Evolutionary conservation across 2,113 vertebrate species (phyloP).

Genomic region (Rhabdornis inornatus): DNA sequence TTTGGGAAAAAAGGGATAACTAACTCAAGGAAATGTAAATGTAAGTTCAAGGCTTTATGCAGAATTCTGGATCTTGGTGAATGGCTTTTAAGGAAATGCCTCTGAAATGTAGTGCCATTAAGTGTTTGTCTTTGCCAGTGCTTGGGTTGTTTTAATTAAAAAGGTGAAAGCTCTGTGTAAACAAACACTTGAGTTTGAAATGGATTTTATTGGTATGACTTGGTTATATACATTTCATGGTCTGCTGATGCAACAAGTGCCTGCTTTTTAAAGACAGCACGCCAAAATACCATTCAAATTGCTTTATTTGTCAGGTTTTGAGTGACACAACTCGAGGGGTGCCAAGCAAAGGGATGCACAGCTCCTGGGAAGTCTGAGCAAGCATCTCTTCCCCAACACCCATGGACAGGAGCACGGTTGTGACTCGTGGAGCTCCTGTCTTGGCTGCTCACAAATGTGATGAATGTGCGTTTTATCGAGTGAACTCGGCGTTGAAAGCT

Average conservation of each 20-base stretch:
- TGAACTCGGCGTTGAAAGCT: neutral
- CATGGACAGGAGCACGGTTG: accelerated
- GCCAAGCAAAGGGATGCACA: neutral
- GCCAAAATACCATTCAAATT: neutral
- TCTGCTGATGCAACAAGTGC: neutral
- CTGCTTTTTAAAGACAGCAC: neutral
- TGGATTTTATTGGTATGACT: neutral
- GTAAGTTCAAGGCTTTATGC: neutral
- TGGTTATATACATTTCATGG: neutral
- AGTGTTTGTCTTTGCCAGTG: neutral
- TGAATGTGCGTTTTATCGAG: neutral
- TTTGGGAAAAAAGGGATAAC: neutral
- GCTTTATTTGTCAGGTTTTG: neutral
- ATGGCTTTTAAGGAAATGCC: neutral
- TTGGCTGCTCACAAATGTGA: neutral
- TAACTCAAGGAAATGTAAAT: neutral
- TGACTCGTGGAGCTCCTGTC: neutral
- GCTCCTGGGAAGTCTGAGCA: neutral
- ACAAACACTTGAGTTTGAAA: neutral
- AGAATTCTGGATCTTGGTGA: neutral
- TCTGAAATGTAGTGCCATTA: neutral
- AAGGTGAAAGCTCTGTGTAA: slow-evolving; percentile 11
- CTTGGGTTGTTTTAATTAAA: neutral
- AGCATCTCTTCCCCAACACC: neutral
- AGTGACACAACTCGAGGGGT: accelerated